These are phyloP conservation scores for Mormyrops attenuatus DNA, from an alignment of 2,797 vertebrate genomes.

Conservation along the genomic window DNA sequence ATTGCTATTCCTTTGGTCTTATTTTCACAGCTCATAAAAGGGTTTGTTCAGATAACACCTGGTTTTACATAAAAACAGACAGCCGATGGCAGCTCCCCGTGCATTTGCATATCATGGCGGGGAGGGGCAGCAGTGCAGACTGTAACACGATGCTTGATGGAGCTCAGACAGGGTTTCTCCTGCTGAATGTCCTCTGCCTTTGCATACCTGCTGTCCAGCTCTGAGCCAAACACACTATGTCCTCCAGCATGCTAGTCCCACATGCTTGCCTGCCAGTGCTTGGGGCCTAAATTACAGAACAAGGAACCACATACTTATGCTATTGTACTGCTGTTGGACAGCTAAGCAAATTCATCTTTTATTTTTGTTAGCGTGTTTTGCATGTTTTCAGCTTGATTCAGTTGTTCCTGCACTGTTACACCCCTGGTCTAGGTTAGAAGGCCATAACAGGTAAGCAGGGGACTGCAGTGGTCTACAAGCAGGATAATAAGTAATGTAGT, in stretches of 20 bases:
- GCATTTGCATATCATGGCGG: neutral
- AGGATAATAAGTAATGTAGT: neutral
- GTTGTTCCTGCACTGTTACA: neutral
- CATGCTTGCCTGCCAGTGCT: neutral
- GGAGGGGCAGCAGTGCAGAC: neutral
- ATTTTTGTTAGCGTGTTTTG: neutral
- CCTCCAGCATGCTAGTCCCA: neutral
- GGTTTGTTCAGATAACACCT: neutral
- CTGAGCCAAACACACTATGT: neutral
- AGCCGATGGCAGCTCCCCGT: neutral
- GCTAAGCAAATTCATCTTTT: neutral
- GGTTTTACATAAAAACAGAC: neutral
- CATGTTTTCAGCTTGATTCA: neutral
- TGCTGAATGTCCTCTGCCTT: neutral
- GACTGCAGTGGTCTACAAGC: neutral
- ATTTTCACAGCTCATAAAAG: neutral
- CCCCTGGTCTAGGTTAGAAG: neutral
- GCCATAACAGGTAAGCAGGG: neutral
- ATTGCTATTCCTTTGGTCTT: neutral
- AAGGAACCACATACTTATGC: neutral
- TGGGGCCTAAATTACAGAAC: neutral
- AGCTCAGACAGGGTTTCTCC: neutral
- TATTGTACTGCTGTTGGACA: neutral
- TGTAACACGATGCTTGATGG: neutral
- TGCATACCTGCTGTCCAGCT: neutral